Conservation (phyloP, 2,113 vertebrate genomes). For the Coregonus clupeaformis region DNA sequence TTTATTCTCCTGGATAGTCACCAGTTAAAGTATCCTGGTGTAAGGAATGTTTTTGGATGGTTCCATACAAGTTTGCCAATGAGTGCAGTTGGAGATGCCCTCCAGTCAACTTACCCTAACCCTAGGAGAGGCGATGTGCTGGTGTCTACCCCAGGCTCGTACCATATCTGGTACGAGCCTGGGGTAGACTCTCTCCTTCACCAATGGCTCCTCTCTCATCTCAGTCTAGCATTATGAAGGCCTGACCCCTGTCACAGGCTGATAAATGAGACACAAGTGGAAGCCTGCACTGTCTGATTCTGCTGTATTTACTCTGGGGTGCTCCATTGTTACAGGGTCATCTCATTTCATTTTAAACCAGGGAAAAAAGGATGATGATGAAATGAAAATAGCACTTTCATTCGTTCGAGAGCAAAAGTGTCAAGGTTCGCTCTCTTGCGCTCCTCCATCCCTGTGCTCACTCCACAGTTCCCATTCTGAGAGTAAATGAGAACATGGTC, state of each 20-base stretch:
- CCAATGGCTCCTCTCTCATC: slow-evolving; percentile 15
- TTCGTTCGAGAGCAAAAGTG: slow-evolving; percentile 27
- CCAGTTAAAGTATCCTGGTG: too few relatives aligned
- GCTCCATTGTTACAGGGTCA: slow-evolving; percentile 53
- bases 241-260: slow-evolving; percentile 54
- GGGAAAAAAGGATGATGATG: slow-evolving; percentile 23
- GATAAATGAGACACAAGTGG: slow-evolving; percentile 56
- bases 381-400: slow-evolving; percentile 44
- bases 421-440: background rate
- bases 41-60: too few relatives aligned
- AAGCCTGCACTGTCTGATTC: slow-evolving; percentile 25
- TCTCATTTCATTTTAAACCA: slow-evolving; percentile 56
- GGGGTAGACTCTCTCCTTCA: background rate
- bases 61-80: background rate
- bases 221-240: background rate
- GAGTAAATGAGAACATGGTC: too few relatives aligned
- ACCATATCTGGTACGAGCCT: background rate
- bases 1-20: too few relatives aligned
- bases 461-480: background rate
- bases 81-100: background rate
- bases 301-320: slow-evolving; percentile 48
- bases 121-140: background rate
- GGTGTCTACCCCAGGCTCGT: background rate
- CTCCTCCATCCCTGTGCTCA: background rate
- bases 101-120: too few relatives aligned